Conservation (phyloP, 1,140 invertebrate genomes). For the Atta cephalotes region DNA sequence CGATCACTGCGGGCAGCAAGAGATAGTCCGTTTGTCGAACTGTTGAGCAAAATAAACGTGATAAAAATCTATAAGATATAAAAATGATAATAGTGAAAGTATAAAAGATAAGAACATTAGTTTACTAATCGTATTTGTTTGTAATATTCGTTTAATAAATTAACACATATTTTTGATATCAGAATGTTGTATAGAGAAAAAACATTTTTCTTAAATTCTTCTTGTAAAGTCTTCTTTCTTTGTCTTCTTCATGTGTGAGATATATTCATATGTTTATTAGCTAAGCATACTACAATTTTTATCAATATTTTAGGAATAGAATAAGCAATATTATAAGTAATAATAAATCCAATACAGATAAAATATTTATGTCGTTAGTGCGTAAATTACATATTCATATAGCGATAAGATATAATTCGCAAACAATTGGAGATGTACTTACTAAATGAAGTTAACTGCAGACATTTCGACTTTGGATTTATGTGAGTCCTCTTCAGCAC, state of each 20-base stretch:
- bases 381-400: too few species aligned
- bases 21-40: slow-evolving; percentile 21
- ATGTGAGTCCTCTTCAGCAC: too few species aligned
- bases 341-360: too few species aligned
- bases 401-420: too few species aligned
- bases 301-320: background rate
- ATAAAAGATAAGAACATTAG: background rate
- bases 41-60: background rate
- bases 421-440: too few species aligned
- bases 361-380: too few species aligned
- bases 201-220: background rate
- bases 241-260: background rate
- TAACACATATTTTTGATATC: background rate
- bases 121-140: background rate
- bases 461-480: too few species aligned
- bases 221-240: background rate
- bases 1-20: background rate
- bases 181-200: background rate
- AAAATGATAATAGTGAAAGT: background rate
- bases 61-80: slow-evolving; percentile 28
- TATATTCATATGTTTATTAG: background rate
- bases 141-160: background rate
- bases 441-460: too few species aligned
- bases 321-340: background rate
- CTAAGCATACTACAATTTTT: background rate